Conservation (phyloP, 2,888 invertebrate species). For the Brenthis ino region DNA sequence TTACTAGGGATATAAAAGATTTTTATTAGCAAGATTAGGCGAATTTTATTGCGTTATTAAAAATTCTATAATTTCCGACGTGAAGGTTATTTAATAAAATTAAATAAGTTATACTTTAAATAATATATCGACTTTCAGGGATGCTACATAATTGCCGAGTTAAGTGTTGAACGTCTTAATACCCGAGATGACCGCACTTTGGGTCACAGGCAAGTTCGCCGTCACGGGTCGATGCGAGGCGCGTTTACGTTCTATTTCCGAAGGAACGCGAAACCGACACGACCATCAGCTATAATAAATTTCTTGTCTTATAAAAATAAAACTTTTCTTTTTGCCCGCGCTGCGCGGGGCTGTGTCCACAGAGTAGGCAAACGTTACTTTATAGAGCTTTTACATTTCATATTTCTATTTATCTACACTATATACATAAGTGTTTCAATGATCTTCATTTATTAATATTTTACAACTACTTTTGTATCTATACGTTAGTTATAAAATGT, state of each 20-base stretch:
- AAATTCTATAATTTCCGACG: no score
- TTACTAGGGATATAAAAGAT: no score
- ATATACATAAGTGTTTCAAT: no score
- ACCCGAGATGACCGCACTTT: slow-evolving; percentile 15
- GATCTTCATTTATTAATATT: no score
- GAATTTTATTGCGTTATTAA: no score
- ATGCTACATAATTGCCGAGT: slow-evolving; percentile 4
- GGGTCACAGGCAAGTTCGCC: slow-evolving; percentile 27
- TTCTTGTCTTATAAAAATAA: slow-evolving; percentile 82
- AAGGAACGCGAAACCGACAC: slow-evolving; percentile 77
- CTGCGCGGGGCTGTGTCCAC: slow-evolving; percentile 58
- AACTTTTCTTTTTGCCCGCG: slow-evolving; percentile 78
- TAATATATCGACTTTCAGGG: not conserved
- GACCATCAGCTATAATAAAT: slow-evolving; percentile 79
- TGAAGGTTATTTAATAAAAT: no score
- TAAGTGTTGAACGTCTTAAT: slow-evolving; percentile 8
- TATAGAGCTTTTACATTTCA: slow-evolving; percentile 7
- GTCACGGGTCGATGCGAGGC: slow-evolving; percentile 53
- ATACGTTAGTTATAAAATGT: no score
- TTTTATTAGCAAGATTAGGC: no score
- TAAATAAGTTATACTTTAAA: no score
- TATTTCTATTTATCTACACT: not conserved
- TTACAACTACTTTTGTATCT: no score
- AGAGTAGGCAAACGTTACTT: slow-evolving; percentile 48
- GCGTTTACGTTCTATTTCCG: slow-evolving; percentile 72